Base-by-base conservation (phyloP, 2,797 vertebrate species). In the Botia almorhae region DNA sequence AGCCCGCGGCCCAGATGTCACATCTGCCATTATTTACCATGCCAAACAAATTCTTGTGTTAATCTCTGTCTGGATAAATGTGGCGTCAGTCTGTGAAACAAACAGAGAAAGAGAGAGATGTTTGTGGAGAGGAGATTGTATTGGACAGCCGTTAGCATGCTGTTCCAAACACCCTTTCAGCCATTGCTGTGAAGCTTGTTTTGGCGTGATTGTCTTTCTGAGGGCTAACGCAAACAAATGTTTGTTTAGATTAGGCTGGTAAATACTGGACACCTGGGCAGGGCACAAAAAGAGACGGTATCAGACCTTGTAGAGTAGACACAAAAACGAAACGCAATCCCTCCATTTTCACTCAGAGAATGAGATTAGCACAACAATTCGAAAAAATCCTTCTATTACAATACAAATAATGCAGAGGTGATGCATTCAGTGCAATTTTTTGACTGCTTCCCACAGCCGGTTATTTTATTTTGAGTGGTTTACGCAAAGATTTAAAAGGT, bases 1-100 rank as follows among this genome's bases (percentile, higher is more conserved):
- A 29, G 56, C 76, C 53, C 21, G 36, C 58, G 65, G 16, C 36
- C 65, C 5, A 46, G 26, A 50, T 78, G 65, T 61, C 53, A 58
- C 64, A 77, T 69, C 53, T 58, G 64, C 21, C 67, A 39, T 77
- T 65, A 77, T 77, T 77, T 65, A 58, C 51, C 43, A 48, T 48
- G 64, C 33, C 29, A 46, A 29, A 68, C 50, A 14, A 58, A 58
- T 69, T 46, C 4, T 63, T 63, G 16, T 17, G 7, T 63, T 36
- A 16, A 8, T 56, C 7, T 33, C 29, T 8, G 16, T 33, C 14
- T 17, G 56, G 21, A 63, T 63, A 29, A 33, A 33, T 63, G 14
- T 63, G 58, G 4, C 13, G 12, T 26, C 23, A 13, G 23, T 61
- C 12, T 63, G 26, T 17, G 1, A 7, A 7, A 63, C 56, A 26